Evolutionary conservation across 2,113 vertebrate species (phyloP).

Genomic region (Engystomops pustulosus): DNA sequence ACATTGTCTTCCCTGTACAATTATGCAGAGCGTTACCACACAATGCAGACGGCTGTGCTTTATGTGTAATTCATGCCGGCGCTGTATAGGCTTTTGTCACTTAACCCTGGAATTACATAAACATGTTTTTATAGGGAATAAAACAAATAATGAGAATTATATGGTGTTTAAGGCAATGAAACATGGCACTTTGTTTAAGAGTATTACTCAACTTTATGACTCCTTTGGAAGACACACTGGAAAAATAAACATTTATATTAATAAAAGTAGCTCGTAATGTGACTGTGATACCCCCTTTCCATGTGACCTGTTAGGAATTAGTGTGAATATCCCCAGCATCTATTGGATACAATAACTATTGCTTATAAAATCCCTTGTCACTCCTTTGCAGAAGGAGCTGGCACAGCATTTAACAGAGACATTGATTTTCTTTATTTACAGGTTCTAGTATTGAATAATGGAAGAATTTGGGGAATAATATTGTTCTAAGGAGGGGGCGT

Average conservation of each 20-base stretch:
- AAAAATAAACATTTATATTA: background rate
- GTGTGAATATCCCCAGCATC: no score
- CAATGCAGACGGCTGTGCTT: background rate
- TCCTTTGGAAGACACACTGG: background rate
- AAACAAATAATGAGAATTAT: background rate
- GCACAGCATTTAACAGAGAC: no score
- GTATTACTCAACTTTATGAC: background rate
- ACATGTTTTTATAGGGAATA: background rate
- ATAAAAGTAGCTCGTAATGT: background rate
- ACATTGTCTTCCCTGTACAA: slow-evolving; percentile 43
- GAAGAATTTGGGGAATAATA: no score
- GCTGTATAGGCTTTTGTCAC: background rate
- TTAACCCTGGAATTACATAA: background rate
- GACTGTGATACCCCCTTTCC: no score
- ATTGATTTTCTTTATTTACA: no score
- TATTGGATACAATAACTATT: no score
- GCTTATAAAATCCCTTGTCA: no score
- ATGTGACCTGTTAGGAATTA: no score
- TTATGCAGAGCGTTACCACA: slow-evolving; percentile 23
- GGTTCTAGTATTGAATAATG: no score
- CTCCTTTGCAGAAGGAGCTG: no score
- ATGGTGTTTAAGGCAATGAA: background rate
- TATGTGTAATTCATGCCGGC: slow-evolving; percentile 15
- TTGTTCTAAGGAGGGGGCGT: no score
- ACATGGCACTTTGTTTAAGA: background rate